A percentile compares a stretch with the other conserved stretches of the same genome.
Evolutionary conservation across 53 echinoderm and acorn worm genomes (phyloP).

Genomic region (Holothuria leucospilota): DNA sequence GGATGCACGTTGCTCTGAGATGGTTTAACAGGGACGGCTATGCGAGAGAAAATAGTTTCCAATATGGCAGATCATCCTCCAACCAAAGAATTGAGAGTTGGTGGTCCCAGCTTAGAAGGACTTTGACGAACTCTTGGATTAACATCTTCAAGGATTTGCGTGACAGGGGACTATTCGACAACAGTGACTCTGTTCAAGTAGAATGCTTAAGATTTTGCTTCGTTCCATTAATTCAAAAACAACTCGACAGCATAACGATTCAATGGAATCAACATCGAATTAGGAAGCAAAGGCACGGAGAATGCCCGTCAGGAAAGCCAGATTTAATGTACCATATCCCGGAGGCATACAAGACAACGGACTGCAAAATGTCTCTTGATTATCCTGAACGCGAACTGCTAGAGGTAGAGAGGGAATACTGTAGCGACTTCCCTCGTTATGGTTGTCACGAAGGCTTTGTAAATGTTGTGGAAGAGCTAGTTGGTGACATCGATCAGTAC

Average conservation of each 20-base stretch:
- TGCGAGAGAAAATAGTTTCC: constrained; percentile 8
- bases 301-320: constrained; percentile 56
- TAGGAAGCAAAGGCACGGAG: constrained; percentile 29
- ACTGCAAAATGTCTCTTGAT: constrained; percentile 48
- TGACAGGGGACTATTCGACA: constrained; percentile 47
- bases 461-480: constrained; percentile 21
- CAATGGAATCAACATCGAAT: constrained; percentile 64
- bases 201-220: constrained; percentile 64
- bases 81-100: constrained; percentile 69
- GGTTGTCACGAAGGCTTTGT: constrained; percentile 49
- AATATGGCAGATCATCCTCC: constrained; percentile 37
- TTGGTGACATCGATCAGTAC: constrained; percentile 42
- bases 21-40: constrained; percentile 10
- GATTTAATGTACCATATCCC: constrained; percentile 57
- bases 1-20: constrained; percentile 17
- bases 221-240: constrained; percentile 44
- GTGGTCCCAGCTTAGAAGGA: constrained; percentile 52
- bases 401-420: constrained; percentile 16
- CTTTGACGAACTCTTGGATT: constrained; percentile 63
- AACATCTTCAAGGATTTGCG: constrained; percentile 44
- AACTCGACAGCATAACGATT: neutral
- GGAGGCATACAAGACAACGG: constrained; percentile 24
- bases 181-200: constrained; percentile 31
- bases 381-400: constrained; percentile 22
- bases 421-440: constrained; percentile 19